phyloP scores from a whole-genome alignment of 2,797 vertebrate species.

The Micromesistius poutassou region DNA sequence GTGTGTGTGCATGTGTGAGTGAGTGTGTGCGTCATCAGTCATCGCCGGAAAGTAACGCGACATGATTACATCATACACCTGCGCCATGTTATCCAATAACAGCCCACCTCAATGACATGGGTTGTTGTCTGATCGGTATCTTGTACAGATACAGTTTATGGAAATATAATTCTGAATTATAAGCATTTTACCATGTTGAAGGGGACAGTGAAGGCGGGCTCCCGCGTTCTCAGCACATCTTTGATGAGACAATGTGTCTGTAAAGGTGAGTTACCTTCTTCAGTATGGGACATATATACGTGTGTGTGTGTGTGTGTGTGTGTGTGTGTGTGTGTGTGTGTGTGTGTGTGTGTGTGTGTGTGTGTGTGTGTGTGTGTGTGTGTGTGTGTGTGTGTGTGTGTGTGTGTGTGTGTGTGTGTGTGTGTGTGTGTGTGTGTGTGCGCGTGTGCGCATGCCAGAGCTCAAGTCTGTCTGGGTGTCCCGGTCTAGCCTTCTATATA shows the following conservation, averaged over 20 bases:
- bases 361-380: no score
- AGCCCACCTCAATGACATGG: constrained; percentile 59
- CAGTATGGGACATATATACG: neutral
- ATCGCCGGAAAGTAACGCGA: neutral
- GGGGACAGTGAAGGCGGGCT: constrained; percentile 16
- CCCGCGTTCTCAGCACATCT: neutral
- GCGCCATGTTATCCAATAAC: constrained; percentile 39
- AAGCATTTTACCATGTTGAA: constrained; percentile 43
- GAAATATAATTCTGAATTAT: neutral
- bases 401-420: no score
- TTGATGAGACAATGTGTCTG: neutral
- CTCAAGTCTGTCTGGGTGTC: no score
- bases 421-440: no score
- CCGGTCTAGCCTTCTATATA: no score
- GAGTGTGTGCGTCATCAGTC: neutral
- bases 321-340: no score
- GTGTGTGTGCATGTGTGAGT: no score
- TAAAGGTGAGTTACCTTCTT: neutral
- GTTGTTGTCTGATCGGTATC: neutral
- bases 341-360: no score
- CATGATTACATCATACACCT: constrained; percentile 47
- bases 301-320: no score
- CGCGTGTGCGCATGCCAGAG: no score
- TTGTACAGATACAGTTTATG: neutral
- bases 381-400: no score